A percentile compares a stretch with the other conserved stretches of the same genome.
phyloP scores from a whole-genome alignment of 2,113 vertebrate species.

The Oostethus manadensis region DNA sequence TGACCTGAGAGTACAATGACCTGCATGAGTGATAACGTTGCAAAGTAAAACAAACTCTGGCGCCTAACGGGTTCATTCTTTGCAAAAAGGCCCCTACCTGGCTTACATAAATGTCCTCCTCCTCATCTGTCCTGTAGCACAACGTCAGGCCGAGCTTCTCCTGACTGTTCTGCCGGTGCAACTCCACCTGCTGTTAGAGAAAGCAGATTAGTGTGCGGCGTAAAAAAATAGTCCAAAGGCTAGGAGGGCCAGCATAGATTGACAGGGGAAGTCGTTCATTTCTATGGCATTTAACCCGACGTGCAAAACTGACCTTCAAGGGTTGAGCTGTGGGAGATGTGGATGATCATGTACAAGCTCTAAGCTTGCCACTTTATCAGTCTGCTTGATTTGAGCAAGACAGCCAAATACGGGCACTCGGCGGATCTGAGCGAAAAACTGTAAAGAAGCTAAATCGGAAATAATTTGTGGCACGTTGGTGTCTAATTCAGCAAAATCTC shows the following conservation, averaged over 20 bases:
- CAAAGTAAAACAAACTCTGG: no score
- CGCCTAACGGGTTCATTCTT: no score
- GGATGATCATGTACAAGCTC: constrained; percentile 42
- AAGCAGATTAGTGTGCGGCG: not conserved
- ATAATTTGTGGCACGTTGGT: constrained; percentile 19
- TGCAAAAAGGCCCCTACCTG: constrained; percentile 71
- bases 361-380: constrained; percentile 37
- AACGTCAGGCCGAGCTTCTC: constrained; percentile 93
- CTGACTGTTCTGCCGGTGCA: constrained; percentile 83
- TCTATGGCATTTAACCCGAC: constrained; percentile 57
- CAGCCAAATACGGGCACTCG: constrained; percentile 60
- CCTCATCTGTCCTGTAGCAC: constrained; percentile 92
- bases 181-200: constrained; percentile 81
- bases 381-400: constrained; percentile 58
- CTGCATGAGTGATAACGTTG: no score
- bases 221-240: not conserved
- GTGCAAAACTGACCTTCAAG: constrained; percentile 56
- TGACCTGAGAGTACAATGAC: no score
- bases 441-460: constrained; percentile 23
- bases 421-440: not conserved
- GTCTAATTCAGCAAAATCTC: constrained; percentile 17
- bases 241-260: constrained; percentile 41
- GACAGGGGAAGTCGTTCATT: constrained; percentile 62
- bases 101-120: constrained; percentile 95
- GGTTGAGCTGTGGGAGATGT: constrained; percentile 32